Evolutionary conservation across 2,888 invertebrate species (phyloP).

Genomic region (Drosophila birchii): DNA sequence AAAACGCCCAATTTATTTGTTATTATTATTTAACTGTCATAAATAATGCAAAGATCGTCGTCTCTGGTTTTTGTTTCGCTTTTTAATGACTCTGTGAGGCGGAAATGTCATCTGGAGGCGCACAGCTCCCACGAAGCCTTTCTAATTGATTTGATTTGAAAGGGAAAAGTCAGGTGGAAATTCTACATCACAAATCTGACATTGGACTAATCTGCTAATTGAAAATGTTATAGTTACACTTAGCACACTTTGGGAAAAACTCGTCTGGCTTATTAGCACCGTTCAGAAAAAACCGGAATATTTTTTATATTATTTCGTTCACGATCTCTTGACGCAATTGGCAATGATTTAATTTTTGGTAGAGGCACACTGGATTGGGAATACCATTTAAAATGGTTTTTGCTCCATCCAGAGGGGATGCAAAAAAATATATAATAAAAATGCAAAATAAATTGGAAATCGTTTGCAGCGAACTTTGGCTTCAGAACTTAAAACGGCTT

Average conservation of each 20-base stretch:
- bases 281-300: slow-evolving; percentile 39
- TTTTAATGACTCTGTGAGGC: slow-evolving; percentile 35
- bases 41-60: slow-evolving; percentile 42
- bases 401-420: not conserved
- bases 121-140: slow-evolving; percentile 26
- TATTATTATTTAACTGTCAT: slow-evolving; percentile 49
- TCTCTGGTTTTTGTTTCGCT: slow-evolving; percentile 3
- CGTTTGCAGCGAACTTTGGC: slow-evolving; percentile 26
- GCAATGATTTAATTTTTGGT: slow-evolving; percentile 37
- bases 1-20: slow-evolving; percentile 33
- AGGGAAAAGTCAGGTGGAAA: slow-evolving; percentile 41
- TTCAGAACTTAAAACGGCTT: slow-evolving; percentile 9
- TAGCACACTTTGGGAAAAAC: slow-evolving; percentile 67
- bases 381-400: slow-evolving; percentile 8
- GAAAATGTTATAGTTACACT: slow-evolving; percentile 61
- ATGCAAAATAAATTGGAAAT: slow-evolving; percentile 16
- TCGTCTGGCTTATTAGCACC: slow-evolving; percentile 63
- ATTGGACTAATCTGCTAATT: slow-evolving; percentile 67
- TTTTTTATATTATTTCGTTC: slow-evolving; percentile 41
- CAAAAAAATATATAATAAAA: slow-evolving; percentile 2
- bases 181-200: slow-evolving; percentile 46
- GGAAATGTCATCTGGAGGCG: slow-evolving; percentile 41
- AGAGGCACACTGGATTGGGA: slow-evolving; percentile 6
- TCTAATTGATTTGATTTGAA: slow-evolving; percentile 41
- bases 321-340: slow-evolving; percentile 45